A percentile compares a stretch with the other conserved stretches of the same genome.
Conservation (phyloP, 2,888 invertebrate species). For the Ophonus ardosiacus region DNA sequence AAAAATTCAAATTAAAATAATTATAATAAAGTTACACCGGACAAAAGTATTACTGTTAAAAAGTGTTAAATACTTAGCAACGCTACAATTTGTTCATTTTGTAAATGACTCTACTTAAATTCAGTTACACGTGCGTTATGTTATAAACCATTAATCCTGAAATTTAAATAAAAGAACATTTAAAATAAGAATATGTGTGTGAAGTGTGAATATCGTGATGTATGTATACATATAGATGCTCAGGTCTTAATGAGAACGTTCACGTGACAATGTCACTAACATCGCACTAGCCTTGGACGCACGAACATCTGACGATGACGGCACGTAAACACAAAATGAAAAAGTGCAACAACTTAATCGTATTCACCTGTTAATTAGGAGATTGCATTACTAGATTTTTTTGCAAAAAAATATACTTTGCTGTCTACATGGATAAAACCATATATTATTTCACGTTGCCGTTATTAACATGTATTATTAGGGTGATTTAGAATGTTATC, state of each 20-base stretch:
- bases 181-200: conserved; percentile 7
- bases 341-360: conserved; percentile 50
- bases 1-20: conserved; percentile 22
- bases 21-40: conserved; percentile 9
- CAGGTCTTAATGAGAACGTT: conserved; percentile 53
- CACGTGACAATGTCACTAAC: conserved; percentile 63
- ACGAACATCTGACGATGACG: conserved; percentile 45
- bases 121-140: not conserved
- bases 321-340: conserved; percentile 39
- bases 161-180: conserved; percentile 27
- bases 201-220: not conserved
- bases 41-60: conserved; percentile 24
- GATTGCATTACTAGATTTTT: not conserved
- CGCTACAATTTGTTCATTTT: conserved; percentile 5
- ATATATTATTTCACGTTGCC: too few species aligned
- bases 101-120: conserved; percentile 9
- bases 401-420: not conserved
- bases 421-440: not conserved
- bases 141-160: not conserved
- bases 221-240: conserved; percentile 43
- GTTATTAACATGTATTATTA: too few species aligned
- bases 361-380: conserved; percentile 36
- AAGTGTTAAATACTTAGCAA: conserved; percentile 14
- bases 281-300: conserved; percentile 51
- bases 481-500: too few species aligned